phyloP scores from a whole-genome alignment of 2,113 vertebrate species.

The Cheirogaleus medius region DNA sequence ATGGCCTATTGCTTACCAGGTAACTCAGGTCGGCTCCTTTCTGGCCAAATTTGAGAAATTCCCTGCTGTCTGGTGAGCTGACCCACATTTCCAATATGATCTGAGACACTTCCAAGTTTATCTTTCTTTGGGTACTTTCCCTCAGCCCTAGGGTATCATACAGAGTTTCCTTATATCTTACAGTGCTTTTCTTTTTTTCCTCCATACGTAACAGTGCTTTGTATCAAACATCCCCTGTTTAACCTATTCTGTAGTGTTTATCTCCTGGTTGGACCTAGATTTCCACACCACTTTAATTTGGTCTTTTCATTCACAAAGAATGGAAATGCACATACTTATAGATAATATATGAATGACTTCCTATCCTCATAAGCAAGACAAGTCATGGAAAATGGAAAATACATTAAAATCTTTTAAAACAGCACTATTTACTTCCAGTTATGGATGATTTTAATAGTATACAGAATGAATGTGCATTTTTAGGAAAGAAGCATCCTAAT shows the following conservation, averaged over 20 bases:
- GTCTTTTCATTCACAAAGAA: not conserved
- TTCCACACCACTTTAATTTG: not conserved
- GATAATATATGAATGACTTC: not conserved
- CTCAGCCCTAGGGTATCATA: not conserved
- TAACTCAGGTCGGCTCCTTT: not conserved
- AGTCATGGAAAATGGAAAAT: not conserved
- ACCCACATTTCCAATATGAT: too few species aligned
- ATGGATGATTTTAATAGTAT: constrained; percentile 63
- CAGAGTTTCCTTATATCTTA: not conserved
- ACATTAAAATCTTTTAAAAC: constrained; percentile 52
- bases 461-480: constrained; percentile 13
- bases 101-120: too few species aligned
- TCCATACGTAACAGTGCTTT: not conserved
- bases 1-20: not conserved
- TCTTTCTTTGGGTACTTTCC: not conserved
- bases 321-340: not conserved
- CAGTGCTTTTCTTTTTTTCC: too few species aligned
- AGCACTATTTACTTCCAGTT: constrained; percentile 48
- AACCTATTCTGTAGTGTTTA: not conserved
- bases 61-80: not conserved
- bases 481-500: constrained; percentile 69
- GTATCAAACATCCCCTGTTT: not conserved
- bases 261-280: not conserved
- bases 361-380: constrained; percentile 32
- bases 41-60: accelerated